Conservation (phyloP, 2,797 vertebrate genomes). For the Kryptolebias ocellatus region DNA sequence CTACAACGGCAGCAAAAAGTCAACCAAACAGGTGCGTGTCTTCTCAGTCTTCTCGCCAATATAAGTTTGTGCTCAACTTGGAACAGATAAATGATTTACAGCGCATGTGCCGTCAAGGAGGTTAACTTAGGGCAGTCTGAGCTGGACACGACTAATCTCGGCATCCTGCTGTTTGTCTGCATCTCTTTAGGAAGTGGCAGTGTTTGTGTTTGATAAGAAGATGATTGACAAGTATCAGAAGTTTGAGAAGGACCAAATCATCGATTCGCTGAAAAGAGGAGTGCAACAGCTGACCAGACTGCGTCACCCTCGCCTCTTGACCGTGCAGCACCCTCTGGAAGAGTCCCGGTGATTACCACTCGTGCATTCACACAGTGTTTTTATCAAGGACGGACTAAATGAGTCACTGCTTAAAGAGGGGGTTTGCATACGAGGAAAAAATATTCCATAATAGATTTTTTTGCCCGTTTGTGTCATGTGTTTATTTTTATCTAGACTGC, state of each 20-base stretch:
- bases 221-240: conserved; percentile 95
- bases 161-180: conserved; percentile 1
- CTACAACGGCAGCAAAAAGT: conserved; percentile 98
- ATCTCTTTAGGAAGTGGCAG: conserved; percentile 92
- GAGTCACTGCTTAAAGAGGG: conserved; percentile 21
- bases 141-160: not conserved
- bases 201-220: conserved; percentile 99
- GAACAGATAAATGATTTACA: conserved; percentile 2
- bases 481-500: not conserved
- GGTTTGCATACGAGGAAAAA: conserved; percentile 9
- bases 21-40: conserved; percentile 93
- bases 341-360: conserved; percentile 89
- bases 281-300: conserved; percentile 96
- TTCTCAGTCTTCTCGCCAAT: not conserved
- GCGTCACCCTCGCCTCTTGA: conserved; percentile 94
- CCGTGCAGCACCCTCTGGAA: conserved; percentile 97
- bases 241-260: conserved; percentile 97
- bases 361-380: conserved; percentile 3
- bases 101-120: not conserved
- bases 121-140: not conserved
- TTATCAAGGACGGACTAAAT: conserved; percentile 17
- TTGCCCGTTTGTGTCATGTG: conserved; percentile 8
- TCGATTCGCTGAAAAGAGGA: conserved; percentile 93
- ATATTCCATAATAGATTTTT: conserved; percentile 27
- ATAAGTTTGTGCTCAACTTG: not conserved